phyloP scores from a whole-genome alignment of 2,888 invertebrate species.

The Chloroclystis v-ata region DNA sequence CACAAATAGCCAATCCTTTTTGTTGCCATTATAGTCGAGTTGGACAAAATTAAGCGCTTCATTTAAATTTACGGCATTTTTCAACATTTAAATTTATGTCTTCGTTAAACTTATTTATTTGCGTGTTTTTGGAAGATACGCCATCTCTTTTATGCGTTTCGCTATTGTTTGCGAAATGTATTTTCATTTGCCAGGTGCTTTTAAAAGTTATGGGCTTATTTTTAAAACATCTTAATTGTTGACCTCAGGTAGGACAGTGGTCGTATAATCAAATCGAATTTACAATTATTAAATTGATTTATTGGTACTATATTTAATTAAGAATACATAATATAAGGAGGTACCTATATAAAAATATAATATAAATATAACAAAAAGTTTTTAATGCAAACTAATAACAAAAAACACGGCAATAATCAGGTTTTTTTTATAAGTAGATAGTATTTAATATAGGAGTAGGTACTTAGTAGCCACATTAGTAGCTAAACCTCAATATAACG shows the following conservation, averaged over 20 bases:
- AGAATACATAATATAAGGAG: too few species aligned
- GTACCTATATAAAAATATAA: too few species aligned
- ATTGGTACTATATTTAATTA: too few species aligned
- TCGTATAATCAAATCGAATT: too few species aligned
- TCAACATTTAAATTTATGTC: conserved; percentile 21
- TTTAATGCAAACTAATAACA: too few species aligned
- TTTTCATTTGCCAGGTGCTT: background rate
- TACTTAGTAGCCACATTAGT: too few species aligned
- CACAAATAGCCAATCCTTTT: conserved; percentile 2
- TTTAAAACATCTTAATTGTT: background rate
- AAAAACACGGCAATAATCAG: too few species aligned
- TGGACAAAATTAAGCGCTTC: conserved; percentile 18
- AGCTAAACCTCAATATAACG: too few species aligned
- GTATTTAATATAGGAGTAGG: too few species aligned
- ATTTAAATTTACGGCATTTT: conserved; percentile 13
- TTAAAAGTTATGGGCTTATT: background rate
- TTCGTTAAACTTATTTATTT: conserved; percentile 31
- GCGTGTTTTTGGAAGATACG: conserved; percentile 8
- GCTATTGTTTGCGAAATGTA: background rate
- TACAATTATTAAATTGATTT: too few species aligned
- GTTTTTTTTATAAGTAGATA: too few species aligned
- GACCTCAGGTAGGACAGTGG: background rate
- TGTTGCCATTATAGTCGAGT: conserved; percentile 15
- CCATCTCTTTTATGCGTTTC: conserved; percentile 2
- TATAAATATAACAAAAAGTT: too few species aligned